Evolutionary conservation across 2,888 invertebrate genomes (phyloP).

Genomic region (Orchesellides sinensis): DNA sequence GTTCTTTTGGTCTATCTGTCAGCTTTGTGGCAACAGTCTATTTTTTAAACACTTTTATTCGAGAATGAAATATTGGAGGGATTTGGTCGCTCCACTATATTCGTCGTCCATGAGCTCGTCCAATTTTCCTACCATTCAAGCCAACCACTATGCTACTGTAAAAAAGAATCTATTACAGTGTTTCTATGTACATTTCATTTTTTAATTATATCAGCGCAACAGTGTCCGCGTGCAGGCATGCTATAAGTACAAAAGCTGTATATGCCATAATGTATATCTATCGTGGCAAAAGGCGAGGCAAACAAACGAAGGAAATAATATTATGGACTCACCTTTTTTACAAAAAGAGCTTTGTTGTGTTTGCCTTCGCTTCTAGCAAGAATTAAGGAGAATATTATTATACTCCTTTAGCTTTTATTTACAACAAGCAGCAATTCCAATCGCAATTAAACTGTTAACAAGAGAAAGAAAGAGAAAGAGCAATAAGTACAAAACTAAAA

Average conservation of each 20-base stretch:
- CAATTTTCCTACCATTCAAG: conserved; percentile 35
- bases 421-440: conserved; percentile 6
- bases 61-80: conserved; percentile 64
- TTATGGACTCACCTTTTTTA: conserved; percentile 46
- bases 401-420: neutral
- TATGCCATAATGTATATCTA: too few relatives aligned
- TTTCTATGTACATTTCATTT: conserved; percentile 3
- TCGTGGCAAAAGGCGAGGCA: conserved; percentile 9
- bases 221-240: conserved; percentile 12
- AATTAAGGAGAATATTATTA: conserved; percentile 30
- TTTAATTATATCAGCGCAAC: conserved; percentile 21
- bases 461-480: conserved; percentile 1
- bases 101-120: conserved; percentile 5
- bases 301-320: conserved; percentile 25
- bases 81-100: conserved; percentile 33
- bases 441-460: conserved; percentile 47
- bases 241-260: too few relatives aligned
- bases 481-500: conserved; percentile 11
- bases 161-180: neutral
- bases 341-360: conserved; percentile 48
- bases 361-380: conserved; percentile 49
- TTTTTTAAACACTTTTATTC: conserved; percentile 64
- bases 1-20: conserved; percentile 64
- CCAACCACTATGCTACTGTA: neutral
- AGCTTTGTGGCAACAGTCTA: conserved; percentile 64